phyloP scores from a whole-genome alignment of 2,113 vertebrate genomes.

The Salvelinus sp. region DNA sequence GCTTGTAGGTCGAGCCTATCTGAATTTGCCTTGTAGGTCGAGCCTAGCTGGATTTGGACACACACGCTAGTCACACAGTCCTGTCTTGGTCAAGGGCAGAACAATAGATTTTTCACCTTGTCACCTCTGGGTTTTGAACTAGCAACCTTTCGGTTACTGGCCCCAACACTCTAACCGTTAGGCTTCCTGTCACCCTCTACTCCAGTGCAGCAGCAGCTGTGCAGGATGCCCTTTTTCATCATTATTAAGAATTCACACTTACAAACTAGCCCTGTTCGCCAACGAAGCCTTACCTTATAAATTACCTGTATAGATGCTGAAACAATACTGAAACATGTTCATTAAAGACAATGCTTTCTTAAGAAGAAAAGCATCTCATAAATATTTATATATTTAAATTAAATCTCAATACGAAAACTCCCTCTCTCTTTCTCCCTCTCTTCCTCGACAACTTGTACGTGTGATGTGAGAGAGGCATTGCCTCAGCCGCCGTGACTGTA shows the following conservation, averaged over 20 bases:
- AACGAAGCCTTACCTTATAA: conserved; percentile 63
- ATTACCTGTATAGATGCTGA: conserved; percentile 70
- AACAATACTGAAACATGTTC: conserved; percentile 78
- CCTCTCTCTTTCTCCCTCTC: conserved; percentile 26
- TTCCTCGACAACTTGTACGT: conserved; percentile 63
- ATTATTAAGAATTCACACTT: conserved; percentile 52
- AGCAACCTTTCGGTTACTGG: too few relatives aligned
- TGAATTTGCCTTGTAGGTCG: too few relatives aligned
- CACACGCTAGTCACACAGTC: too few relatives aligned
- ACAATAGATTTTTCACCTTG: too few relatives aligned
- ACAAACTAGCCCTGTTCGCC: conserved; percentile 61
- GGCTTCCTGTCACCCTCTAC: background rate
- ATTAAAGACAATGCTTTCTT: conserved; percentile 72
- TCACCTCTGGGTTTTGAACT: too few relatives aligned
- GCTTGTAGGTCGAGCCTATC: too few relatives aligned
- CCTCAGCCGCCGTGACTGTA: conserved; percentile 70
- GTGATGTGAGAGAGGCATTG: conserved; percentile 50
- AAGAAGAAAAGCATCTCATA: conserved; percentile 67
- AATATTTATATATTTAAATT: conserved; percentile 83
- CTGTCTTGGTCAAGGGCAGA: too few relatives aligned
- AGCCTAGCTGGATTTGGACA: too few relatives aligned
- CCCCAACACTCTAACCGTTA: too few relatives aligned
- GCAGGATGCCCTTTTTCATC: conserved; percentile 45
- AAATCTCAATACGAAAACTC: conserved; percentile 63
- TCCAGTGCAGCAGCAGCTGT: conserved; percentile 48